These are phyloP conservation scores for Henricia sp. DNA, from an alignment of 53 echinoderm and acorn worm genomes.

Conservation along the genomic window DNA sequence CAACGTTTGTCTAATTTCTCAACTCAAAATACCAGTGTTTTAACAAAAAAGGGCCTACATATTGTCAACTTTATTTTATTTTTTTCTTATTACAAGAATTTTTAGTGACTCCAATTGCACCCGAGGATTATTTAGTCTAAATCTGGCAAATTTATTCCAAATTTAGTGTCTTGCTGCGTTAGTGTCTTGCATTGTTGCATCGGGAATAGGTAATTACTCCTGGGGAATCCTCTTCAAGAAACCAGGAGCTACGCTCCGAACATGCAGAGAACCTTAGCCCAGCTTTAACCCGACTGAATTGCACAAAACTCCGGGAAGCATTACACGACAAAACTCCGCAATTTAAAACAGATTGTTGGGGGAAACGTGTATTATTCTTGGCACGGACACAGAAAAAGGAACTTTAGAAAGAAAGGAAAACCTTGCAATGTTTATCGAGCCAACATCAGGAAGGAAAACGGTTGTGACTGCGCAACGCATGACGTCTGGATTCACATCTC, in stretches of 20 bases:
- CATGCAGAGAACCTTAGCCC: constrained; percentile 21
- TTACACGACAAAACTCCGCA: constrained; percentile 52
- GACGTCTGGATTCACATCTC: constrained; percentile 29
- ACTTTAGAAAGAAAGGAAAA: background rate
- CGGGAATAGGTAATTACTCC: background rate
- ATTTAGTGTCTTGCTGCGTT: constrained; percentile 11
- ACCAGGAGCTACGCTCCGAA: background rate
- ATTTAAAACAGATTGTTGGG: constrained; percentile 36
- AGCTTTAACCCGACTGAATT: constrained; percentile 1
- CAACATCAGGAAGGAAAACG: constrained; percentile 41
- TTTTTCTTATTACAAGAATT: background rate
- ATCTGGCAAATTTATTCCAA: constrained; percentile 19
- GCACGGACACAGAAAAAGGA: background rate
- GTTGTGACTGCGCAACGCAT: background rate
- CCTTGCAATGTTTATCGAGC: constrained; percentile 2
- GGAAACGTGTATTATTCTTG: constrained; percentile 41
- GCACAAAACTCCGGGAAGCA: constrained; percentile 25
- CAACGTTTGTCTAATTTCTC: too few relatives aligned
- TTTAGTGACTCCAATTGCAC: constrained; percentile 26
- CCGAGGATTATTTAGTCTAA: background rate
- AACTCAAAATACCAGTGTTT: too few relatives aligned
- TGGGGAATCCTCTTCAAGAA: background rate
- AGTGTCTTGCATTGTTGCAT: background rate
- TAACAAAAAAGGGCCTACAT: too few relatives aligned
- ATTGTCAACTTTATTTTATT: too few relatives aligned